These are phyloP conservation scores for Agrochola macilenta DNA, from an alignment of 2,888 invertebrate species.

Conservation along the genomic window DNA sequence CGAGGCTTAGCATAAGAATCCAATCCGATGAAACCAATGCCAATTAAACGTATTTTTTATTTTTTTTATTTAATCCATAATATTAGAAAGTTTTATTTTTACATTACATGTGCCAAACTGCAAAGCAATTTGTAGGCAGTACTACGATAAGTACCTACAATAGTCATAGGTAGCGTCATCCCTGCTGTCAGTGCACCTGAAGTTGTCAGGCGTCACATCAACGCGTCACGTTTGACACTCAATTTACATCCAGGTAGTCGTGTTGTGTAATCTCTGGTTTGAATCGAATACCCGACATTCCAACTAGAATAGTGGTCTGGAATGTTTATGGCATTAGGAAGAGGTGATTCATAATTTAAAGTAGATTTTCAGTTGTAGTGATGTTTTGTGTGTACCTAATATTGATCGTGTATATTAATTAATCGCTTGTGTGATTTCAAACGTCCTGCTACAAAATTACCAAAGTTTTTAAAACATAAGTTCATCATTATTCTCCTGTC, in stretches of 20 bases:
- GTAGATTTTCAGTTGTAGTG: neutral
- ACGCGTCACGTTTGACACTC: conserved; percentile 4
- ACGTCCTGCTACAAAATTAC: neutral
- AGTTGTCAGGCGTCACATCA: neutral
- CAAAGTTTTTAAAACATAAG: neutral
- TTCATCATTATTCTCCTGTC: no score
- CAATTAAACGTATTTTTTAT: neutral
- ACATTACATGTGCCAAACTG: no score
- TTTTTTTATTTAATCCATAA: no score
- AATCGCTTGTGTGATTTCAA: neutral
- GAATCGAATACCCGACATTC: neutral
- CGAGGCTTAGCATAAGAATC: neutral
- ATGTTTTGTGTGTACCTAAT: neutral
- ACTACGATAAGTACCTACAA: no score
- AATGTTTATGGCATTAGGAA: neutral
- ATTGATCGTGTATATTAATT: neutral
- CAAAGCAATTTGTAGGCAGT: no score
- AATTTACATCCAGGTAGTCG: conserved; percentile 4
- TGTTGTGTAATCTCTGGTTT: conserved; percentile 3
- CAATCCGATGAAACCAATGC: neutral
- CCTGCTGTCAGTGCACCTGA: neutral
- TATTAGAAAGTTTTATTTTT: no score
- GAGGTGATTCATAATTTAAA: neutral
- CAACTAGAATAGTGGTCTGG: neutral
- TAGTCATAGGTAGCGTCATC: neutral